phyloP scores from a whole-genome alignment of 2,113 vertebrate genomes.

The Eptesicus fuscus region DNA sequence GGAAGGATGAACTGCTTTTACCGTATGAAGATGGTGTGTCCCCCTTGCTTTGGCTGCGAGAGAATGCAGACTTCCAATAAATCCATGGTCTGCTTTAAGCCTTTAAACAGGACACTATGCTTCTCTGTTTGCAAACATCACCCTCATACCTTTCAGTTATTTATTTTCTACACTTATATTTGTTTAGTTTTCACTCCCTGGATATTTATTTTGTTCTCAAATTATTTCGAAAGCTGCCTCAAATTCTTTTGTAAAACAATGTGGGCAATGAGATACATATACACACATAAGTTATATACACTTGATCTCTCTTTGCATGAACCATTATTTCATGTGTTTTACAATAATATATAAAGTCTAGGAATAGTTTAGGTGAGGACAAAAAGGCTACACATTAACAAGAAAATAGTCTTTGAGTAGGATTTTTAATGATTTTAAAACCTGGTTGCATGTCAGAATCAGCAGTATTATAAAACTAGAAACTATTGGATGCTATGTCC shows the following conservation, averaged over 20 bases:
- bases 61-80: neutral
- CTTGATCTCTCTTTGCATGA: neutral
- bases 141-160: neutral
- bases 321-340: neutral
- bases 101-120: neutral
- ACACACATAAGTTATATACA: neutral
- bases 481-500: neutral
- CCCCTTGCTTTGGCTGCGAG: neutral
- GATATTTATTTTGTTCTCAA: neutral
- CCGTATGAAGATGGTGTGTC: neutral
- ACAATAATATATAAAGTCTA: neutral
- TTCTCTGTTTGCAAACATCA: neutral
- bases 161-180: neutral
- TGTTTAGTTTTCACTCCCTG: neutral
- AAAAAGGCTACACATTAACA: neutral
- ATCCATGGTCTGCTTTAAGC: accelerated
- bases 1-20: neutral
- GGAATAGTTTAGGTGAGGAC: neutral
- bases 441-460: neutral
- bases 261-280: neutral
- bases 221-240: neutral
- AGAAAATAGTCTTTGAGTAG: neutral
- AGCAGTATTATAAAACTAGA: neutral
- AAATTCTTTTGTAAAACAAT: neutral
- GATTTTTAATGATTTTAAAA: conserved; percentile 14